phyloP scores from a whole-genome alignment of 2,888 invertebrate species.

The Ormyrus thymus region DNA sequence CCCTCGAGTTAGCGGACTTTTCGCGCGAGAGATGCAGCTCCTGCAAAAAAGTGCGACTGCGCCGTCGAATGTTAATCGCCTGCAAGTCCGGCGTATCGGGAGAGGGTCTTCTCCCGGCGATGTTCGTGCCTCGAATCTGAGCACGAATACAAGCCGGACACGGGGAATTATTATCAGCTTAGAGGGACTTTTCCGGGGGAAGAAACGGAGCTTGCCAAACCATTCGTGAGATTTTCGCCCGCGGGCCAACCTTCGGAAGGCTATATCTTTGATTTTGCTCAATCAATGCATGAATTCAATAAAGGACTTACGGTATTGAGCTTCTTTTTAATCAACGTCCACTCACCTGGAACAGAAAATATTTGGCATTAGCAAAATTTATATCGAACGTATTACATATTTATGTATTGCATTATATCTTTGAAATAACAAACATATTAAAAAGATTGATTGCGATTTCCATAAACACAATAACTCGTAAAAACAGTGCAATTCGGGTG shows the following conservation, averaged over 20 bases:
- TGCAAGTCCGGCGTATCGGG: not conserved
- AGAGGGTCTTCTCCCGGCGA: not conserved
- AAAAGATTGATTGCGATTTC: not conserved
- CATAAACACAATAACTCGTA: constrained; percentile 15
- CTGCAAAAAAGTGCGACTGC: constrained; percentile 14
- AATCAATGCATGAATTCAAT: too few species aligned
- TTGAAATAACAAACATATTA: not conserved
- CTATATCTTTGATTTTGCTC: too few species aligned
- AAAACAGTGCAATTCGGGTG: not conserved
- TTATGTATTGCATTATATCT: not conserved
- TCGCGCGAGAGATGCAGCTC: constrained; percentile 8
- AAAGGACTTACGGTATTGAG: too few species aligned
- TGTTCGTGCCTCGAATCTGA: constrained; percentile 28
- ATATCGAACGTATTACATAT: not conserved
- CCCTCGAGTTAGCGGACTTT: not conserved
- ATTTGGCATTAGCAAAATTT: not conserved
- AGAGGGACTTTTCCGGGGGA: constrained; percentile 1
- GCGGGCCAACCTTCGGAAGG: too few species aligned
- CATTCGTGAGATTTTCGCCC: too few species aligned
- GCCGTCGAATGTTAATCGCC: constrained; percentile 10
- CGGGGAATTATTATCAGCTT: constrained; percentile 41
- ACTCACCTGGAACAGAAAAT: constrained; percentile 31
- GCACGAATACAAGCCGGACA: constrained; percentile 13
- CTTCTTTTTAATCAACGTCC: too few species aligned
- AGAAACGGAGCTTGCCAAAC: too few species aligned